Evolutionary conservation across 2,888 invertebrate species (phyloP).

Genomic region (Phlogophora meticulosa): DNA sequence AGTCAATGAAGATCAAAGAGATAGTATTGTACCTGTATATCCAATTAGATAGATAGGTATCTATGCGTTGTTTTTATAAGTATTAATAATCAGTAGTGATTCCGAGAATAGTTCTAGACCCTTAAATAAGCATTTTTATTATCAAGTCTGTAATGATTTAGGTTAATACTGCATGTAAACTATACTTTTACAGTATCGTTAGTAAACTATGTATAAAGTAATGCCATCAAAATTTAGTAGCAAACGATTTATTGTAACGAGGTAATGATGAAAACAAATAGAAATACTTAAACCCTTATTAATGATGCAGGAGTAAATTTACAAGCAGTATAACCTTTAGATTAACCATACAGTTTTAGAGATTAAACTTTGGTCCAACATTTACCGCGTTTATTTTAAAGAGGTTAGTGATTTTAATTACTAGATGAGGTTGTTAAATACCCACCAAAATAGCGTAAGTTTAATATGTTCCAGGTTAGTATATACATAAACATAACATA

Average conservation of each 20-base stretch:
- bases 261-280: neutral
- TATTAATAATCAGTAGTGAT: conserved; percentile 9
- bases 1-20: conserved; percentile 29
- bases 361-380: too few relatives aligned
- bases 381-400: too few relatives aligned
- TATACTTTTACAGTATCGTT: neutral
- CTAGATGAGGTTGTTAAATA: conserved; percentile 20
- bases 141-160: neutral
- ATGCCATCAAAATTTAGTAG: neutral
- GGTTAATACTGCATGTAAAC: neutral
- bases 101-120: neutral
- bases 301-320: too few relatives aligned
- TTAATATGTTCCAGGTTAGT: conserved; percentile 22
- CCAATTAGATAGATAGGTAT: conserved; percentile 27
- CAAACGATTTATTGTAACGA: too few relatives aligned
- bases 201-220: neutral
- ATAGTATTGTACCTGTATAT: conserved; percentile 23
- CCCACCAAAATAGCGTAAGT: too few relatives aligned
- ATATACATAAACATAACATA: conserved; percentile 29
- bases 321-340: too few relatives aligned
- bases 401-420: neutral
- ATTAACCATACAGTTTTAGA: too few relatives aligned
- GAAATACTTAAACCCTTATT: conserved; percentile 3
- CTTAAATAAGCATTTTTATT: neutral
- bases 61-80: conserved; percentile 1